Evolutionary conservation across 1,140 invertebrate genomes (phyloP).

Genomic region (Bombus difficillimus): DNA sequence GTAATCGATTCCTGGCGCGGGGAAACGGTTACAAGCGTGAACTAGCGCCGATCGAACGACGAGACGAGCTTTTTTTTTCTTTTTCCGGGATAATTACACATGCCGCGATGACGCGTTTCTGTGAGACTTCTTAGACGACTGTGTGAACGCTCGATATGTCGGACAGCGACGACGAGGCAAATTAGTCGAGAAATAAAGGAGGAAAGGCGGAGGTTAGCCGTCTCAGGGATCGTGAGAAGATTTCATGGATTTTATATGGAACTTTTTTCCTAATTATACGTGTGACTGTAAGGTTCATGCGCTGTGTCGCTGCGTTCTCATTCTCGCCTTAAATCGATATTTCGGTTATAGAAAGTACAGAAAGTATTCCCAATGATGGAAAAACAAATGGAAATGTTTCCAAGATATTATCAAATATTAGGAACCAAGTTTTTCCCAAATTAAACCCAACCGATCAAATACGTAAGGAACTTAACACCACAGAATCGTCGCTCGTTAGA

Average conservation of each 20-base stretch:
- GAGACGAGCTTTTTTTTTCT: background rate
- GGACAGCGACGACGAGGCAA: background rate
- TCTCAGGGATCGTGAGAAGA: background rate
- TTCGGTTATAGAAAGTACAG: background rate
- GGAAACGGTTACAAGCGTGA: slow-evolving; percentile 31
- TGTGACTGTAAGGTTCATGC: too few relatives aligned
- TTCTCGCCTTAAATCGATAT: background rate
- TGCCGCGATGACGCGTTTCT: background rate
- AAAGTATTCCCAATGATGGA: background rate
- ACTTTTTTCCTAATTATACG: background rate
- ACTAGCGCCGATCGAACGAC: background rate
- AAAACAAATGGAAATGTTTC: background rate
- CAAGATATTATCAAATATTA: background rate
- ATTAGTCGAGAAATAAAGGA: background rate
- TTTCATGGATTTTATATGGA: background rate
- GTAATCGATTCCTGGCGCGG: slow-evolving; percentile 57
- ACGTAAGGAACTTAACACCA: too few relatives aligned
- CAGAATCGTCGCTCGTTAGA: too few relatives aligned
- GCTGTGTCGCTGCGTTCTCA: too few relatives aligned
- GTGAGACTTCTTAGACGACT: background rate
- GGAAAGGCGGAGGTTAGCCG: too few relatives aligned
- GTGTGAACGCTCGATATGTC: background rate
- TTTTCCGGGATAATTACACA: background rate
- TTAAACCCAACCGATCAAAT: background rate
- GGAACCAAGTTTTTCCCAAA: background rate